Evolutionary conservation across 2,888 invertebrate genomes (phyloP).

Genomic region (Galeruca laticollis): DNA sequence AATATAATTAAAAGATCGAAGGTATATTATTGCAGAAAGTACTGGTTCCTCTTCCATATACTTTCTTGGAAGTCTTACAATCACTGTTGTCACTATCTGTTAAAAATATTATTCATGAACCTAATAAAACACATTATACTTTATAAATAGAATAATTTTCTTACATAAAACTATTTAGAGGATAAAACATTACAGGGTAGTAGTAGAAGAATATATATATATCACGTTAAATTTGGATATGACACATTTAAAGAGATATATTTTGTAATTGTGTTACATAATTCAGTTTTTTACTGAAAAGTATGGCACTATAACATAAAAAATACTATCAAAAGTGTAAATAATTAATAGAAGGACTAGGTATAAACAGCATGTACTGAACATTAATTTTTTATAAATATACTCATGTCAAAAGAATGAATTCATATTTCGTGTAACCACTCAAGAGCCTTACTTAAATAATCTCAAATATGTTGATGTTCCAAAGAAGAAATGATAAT

Average conservation of each 20-base stretch:
- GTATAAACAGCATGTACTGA: background rate
- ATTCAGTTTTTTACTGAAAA: constrained; percentile 4
- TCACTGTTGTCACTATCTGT: background rate
- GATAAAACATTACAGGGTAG: background rate
- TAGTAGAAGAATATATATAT: constrained; percentile 7
- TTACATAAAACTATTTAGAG: background rate
- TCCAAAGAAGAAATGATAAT: too few species aligned
- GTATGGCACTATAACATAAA: constrained; percentile 30
- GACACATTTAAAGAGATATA: background rate
- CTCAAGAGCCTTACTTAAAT: too few species aligned
- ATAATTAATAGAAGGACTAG: constrained; percentile 33
- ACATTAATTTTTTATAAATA: background rate
- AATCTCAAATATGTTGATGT: too few species aligned
- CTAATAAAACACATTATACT: too few species aligned
- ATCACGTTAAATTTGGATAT: constrained; percentile 5
- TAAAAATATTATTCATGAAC: background rate
- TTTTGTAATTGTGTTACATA: background rate
- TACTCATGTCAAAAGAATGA: background rate
- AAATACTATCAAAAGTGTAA: constrained; percentile 26
- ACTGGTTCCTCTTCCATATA: too few species aligned
- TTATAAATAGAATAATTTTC: background rate
- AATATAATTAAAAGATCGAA: too few species aligned
- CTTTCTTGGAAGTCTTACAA: too few species aligned
- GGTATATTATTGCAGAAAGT: too few species aligned
- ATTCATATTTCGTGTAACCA: too few species aligned